Evolutionary conservation across 2,888 invertebrate genomes (phyloP).

Genomic region (Sphinx pinastri): DNA sequence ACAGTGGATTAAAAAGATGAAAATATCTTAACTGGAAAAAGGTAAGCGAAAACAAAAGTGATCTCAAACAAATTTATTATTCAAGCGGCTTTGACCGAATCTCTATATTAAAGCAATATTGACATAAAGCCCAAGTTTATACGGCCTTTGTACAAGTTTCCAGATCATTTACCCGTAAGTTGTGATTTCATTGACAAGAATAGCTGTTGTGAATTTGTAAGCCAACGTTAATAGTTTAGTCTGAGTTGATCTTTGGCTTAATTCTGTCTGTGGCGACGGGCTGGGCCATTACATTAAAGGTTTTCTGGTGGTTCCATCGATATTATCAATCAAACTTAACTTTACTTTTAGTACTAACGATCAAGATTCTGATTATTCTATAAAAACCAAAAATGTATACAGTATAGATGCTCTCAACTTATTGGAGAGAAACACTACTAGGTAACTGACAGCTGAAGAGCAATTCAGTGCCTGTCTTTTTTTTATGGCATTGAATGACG

Average conservation of each 20-base stretch:
- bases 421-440: too few species aligned
- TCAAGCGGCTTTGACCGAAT: slow-evolving; percentile 35
- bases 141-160: slow-evolving; percentile 30
- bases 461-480: too few species aligned
- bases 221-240: background rate
- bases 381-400: too few species aligned
- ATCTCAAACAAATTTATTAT: slow-evolving; percentile 38
- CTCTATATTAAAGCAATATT: slow-evolving; percentile 44
- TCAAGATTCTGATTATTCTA: background rate
- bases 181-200: slow-evolving; percentile 24
- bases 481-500: too few species aligned
- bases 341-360: background rate
- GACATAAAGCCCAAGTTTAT: slow-evolving; percentile 33
- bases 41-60: slow-evolving; percentile 32
- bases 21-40: slow-evolving; percentile 3
- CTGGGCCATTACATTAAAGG: background rate
- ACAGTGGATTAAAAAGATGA: background rate
- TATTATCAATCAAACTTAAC: background rate
- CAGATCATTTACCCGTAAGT: slow-evolving; percentile 23
- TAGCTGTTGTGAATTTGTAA: slow-evolving; percentile 5
- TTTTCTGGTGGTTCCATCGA: background rate
- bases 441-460: too few species aligned
- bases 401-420: too few species aligned
- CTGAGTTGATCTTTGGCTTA: background rate
- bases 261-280: background rate